Percentiles rank a stretch among this genome's conserved stretches.
Evolutionary conservation across 2,797 vertebrate genomes (phyloP).

Genomic region (Etheostoma nigrum): DNA sequence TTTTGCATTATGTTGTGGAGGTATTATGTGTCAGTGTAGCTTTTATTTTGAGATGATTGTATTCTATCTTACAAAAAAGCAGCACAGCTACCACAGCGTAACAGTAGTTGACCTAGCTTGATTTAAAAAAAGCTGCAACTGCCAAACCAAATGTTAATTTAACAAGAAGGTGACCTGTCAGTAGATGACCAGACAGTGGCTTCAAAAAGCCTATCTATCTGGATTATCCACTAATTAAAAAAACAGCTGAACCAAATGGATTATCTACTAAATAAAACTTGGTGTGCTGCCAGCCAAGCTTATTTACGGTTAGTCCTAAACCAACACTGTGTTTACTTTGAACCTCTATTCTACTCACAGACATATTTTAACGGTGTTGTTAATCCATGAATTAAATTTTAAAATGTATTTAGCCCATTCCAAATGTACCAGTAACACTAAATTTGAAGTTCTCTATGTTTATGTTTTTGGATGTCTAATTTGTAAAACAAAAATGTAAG

Average conservation of each 20-base stretch:
- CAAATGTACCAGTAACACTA: not conserved
- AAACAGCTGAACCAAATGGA: conserved; percentile 16
- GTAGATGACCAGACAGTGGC: conserved; percentile 10
- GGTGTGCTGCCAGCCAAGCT: conserved; percentile 14
- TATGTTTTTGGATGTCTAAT: not conserved
- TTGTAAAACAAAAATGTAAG: too few relatives aligned
- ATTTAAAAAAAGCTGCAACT: not conserved
- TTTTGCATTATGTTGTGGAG: not conserved
- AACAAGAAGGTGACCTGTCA: conserved; percentile 15
- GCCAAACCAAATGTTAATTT: not conserved
- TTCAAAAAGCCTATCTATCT: conserved; percentile 19
- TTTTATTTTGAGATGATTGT: not conserved
- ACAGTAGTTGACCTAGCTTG: not conserved
- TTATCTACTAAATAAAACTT: conserved; percentile 36
- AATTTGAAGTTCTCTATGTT: not conserved
- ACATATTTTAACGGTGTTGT: not conserved
- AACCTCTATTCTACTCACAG: not conserved
- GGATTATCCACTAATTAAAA: conserved; percentile 31
- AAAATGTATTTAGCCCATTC: not conserved
- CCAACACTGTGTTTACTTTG: not conserved
- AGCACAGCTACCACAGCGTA: not conserved
- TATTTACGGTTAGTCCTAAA: conserved; percentile 4
- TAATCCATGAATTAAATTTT: not conserved
- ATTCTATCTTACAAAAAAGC: not conserved
- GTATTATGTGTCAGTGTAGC: not conserved